Base-by-base conservation (phyloP, 2,888 invertebrate species). In the Ommatoiulus sabulosus region DNA sequence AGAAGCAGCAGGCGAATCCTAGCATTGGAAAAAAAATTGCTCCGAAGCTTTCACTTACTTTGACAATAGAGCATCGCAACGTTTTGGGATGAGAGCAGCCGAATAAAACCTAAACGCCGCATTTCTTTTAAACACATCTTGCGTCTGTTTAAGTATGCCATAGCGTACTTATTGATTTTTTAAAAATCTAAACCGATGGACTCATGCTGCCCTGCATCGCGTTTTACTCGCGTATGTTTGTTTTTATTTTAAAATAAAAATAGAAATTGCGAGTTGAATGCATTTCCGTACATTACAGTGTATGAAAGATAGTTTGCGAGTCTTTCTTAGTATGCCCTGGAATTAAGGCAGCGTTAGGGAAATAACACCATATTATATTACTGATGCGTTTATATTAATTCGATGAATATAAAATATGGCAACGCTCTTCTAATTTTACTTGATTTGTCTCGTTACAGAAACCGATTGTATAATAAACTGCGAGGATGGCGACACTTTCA, bases 401-500 rank as follows among this genome's bases (percentile, higher is more conserved):
- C 3, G 3, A 43, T 43, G 12, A 80, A 80, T 72, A 24, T 10
- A n/a, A 24, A 43, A 35, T 63, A 1, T 6, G 20, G 7, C 15
- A 63, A 72, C 24, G 6, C 24, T 15, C 12, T 80, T 43, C 1
- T 80, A 35, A 80, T 80, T 80, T 15, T 12, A 3, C 7, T 35
- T 4, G 24, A 35, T 80, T n/a, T 80, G 3, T 10, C 3, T 80
- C 35, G 35, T 80, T 80, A 12, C 80, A 80, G 80, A 80, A 80
- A 35, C 80, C 80, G 80, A 3, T 35, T 80, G 80, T 12, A 24
- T 57, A 57, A 87, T 57, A 87, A 57, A 44, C 8, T 17, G 17
- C 17, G 20, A 89, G 90, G 87, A 90, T 90, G 90, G 89, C 89
- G 90, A 93, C 93, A 90, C 92, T 94, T 89, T 93, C 94, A 90